A percentile compares a stretch with the other conserved stretches of the same genome.
Evolutionary conservation across 2,888 invertebrate species (phyloP).

Genomic region (Eledone cirrhosa): DNA sequence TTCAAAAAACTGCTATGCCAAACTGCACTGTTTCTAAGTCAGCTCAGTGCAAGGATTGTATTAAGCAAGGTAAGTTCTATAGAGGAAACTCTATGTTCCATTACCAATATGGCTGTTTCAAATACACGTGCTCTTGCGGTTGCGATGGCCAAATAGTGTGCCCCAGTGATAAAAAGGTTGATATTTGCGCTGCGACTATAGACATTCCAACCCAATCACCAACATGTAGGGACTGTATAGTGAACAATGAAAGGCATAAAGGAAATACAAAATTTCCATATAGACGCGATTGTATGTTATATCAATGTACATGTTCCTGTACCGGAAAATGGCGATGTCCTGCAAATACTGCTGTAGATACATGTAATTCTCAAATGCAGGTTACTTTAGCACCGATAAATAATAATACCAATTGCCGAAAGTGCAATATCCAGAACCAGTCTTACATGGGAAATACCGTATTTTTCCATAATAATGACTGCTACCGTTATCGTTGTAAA

Average conservation of each 20-base stretch:
- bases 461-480: conserved; percentile 9
- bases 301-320: conserved; percentile 54
- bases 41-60: neutral
- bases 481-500: conserved; percentile 16
- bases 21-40: neutral
- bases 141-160: conserved; percentile 44
- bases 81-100: conserved; percentile 43
- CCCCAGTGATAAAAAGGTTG: conserved; percentile 5
- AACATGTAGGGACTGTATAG: neutral
- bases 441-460: neutral
- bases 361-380: conserved; percentile 30
- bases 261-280: conserved; percentile 39
- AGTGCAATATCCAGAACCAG: neutral
- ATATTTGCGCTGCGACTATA: neutral
- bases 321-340: conserved; percentile 53
- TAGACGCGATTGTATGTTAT: conserved; percentile 37
- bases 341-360: conserved; percentile 35
- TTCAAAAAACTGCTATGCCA: conserved; percentile 35
- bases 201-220: neutral
- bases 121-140: conserved; percentile 48
- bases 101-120: conserved; percentile 45
- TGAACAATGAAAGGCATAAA: conserved; percentile 31
- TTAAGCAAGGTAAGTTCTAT: conserved; percentile 25
- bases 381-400: conserved; percentile 33
- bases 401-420: conserved; percentile 34